Evolutionary conservation across 23 tunicate species (phyloP), one percentile per base, ranked within the genome.

Genomic region (Ciona savignyi): DNA sequence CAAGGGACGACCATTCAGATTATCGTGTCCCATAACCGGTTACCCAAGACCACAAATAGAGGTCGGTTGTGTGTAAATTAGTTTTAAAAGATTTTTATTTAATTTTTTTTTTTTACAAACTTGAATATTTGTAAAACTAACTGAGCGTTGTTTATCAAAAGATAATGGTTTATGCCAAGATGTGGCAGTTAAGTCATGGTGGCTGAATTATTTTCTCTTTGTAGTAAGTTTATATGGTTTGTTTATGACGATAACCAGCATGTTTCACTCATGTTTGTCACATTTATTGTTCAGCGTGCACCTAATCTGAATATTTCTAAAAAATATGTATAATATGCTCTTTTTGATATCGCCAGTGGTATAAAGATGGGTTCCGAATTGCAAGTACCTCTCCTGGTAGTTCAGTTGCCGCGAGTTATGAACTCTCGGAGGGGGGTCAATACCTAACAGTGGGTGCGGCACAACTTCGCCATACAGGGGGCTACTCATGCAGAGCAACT

Each of bases 1-100:
- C 62, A 61, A 70, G 33, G 84, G 89, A n/a, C 66, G 78, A 1
- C 63, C 93, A 22, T 85, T 89, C 42, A 67, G 77, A 0, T 70
- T 95, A n/a, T 81, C 72, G 28, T 95, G 99, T 77, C 68, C 83
- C 32, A 93, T 78, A 11, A 64, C 60, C 11, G 99, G 99, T 1
- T 63, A 64, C 51, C 99, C 99, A 15, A n/a, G 28, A 23, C 99
- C 99, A 4, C 62, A 74, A 3, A 84, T 95, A 29, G 83, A 91
- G 73, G 97, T 85, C n/a, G n/a, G n/a, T n/a, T n/a, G n/a, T n/a
- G n/a, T n/a, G n/a, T n/a, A n/a, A n/a, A n/a, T n/a, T n/a, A n/a
- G n/a, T n/a, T n/a, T n/a, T n/a, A n/a, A n/a, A n/a, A n/a, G n/a
- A n/a, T n/a, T n/a, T n/a, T n/a, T n/a, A n/a, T n/a, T n/a, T n/a